Base-by-base conservation (phyloP, 2,888 invertebrate species). In the Hirtodrosophila confusa region DNA sequence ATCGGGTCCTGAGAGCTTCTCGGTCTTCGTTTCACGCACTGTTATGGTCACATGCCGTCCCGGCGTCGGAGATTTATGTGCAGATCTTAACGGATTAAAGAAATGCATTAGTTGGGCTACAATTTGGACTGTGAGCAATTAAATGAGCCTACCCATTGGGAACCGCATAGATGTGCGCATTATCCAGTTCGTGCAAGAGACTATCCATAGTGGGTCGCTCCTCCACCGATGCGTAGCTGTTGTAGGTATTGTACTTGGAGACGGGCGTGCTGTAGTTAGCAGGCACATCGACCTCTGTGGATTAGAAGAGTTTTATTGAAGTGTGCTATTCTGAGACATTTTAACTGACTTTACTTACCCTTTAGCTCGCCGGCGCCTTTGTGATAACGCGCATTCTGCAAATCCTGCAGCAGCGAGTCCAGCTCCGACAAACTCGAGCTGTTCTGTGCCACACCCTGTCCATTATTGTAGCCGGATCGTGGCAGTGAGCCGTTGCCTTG, bases 391-490 rank as follows among this genome's bases (percentile, higher is more conserved):
- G 96, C 95, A 90, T 95, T 96, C 93, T 97, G 98, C 80, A 99
- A 93, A 91, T 98, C 98, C 89, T 97, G 96, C 58, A 99, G 93
- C 53, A 99, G 93, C 11, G 96, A 96, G 91, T 99, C 98, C 90
- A 99, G 92, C 91, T 98, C 98, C 0, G 97, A 96, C 44, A 98
- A 93, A 91, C 98, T 97, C 53, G 91, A 80, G 70, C 88, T 90
- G 48, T 88, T 82, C 49, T 77, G 80, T 23, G 65, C 57, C 17
- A 47, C 41, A 27, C 23, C 48, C 37, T 64, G 64, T 17, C 80
- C 84, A 67, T 85, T 87, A 24, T 80, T 86, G 40, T 66, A 70
- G 45, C 69, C 62, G 3, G 62, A 56, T 4, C 89, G 87, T 31
- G 90, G 87, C 73, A 90, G 68, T 37, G 90, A 88, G 17, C 89